phyloP scores from a whole-genome alignment of 2,113 vertebrate species.

The Mus spicilegus region DNA sequence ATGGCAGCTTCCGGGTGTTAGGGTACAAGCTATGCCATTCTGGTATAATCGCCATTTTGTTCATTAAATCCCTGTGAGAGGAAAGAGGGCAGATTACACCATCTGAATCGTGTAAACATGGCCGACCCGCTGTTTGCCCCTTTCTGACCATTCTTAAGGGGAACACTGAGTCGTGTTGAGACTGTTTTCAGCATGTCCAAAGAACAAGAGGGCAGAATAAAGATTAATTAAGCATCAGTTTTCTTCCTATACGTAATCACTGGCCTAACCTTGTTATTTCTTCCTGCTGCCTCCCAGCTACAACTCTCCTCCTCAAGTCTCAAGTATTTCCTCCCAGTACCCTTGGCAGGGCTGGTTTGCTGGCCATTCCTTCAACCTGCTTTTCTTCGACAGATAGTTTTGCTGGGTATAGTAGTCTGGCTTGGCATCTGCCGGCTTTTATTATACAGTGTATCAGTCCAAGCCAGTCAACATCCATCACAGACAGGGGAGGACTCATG shows the following conservation, averaged over 20 bases:
- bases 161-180: not conserved
- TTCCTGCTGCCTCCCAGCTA: not conserved
- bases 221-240: too few species aligned
- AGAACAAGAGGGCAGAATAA: not conserved
- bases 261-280: not conserved
- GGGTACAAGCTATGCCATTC: not conserved
- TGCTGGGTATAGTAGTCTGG: not conserved
- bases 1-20: fast-evolving
- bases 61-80: conserved; percentile 59
- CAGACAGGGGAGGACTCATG: not conserved
- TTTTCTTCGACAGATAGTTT: not conserved
- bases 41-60: not conserved
- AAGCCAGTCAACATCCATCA: not conserved
- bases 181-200: not conserved
- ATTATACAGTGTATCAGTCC: too few species aligned
- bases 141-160: not conserved
- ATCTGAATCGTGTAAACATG: not conserved
- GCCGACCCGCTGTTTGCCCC: not conserved
- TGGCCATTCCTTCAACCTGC: not conserved
- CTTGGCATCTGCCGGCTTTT: not conserved
- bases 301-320: not conserved
- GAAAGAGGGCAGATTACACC: not conserved
- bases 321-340: not conserved
- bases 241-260: too few species aligned
- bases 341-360: not conserved